A percentile compares a stretch with the other conserved stretches of the same genome.
Evolutionary conservation across 2,797 vertebrate species (phyloP).

Genomic region (Phrynocephalus vlangalii): DNA sequence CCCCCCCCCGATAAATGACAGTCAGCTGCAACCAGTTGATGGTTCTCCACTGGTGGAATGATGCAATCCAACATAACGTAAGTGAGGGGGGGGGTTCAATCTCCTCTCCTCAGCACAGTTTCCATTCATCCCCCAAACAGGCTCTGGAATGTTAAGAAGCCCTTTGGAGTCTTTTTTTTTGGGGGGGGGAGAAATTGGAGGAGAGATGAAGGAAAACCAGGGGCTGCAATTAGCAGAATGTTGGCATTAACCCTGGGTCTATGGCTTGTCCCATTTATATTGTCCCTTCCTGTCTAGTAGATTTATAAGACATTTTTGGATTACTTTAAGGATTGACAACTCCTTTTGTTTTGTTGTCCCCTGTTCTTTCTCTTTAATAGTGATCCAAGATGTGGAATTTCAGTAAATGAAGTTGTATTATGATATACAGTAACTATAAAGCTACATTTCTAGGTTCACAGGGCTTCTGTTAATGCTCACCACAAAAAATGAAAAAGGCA

Average conservation of each 20-base stretch:
- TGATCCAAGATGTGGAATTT: background rate
- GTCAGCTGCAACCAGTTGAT: background rate
- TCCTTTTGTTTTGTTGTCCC: background rate
- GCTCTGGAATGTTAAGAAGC: background rate
- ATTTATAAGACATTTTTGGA: background rate
- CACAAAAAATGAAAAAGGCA: no score
- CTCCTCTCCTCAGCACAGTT: background rate
- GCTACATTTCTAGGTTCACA: background rate
- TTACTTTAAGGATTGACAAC: background rate
- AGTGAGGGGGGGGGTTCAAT: no score
- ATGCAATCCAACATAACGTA: no score
- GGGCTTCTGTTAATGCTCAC: no score
- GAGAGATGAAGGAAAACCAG: background rate
- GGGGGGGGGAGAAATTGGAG: background rate
- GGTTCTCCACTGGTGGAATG: background rate
- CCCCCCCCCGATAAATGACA: background rate
- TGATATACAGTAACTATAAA: background rate
- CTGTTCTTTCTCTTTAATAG: background rate
- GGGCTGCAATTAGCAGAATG: background rate
- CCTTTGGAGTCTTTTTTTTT: background rate
- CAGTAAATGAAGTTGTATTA: background rate
- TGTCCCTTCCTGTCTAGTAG: background rate
- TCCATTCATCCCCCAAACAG: background rate
- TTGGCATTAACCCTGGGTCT: background rate
- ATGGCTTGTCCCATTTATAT: no score